phyloP scores from a whole-genome alignment of 1,140 invertebrate genomes.

The Drosophila sechellia region DNA sequence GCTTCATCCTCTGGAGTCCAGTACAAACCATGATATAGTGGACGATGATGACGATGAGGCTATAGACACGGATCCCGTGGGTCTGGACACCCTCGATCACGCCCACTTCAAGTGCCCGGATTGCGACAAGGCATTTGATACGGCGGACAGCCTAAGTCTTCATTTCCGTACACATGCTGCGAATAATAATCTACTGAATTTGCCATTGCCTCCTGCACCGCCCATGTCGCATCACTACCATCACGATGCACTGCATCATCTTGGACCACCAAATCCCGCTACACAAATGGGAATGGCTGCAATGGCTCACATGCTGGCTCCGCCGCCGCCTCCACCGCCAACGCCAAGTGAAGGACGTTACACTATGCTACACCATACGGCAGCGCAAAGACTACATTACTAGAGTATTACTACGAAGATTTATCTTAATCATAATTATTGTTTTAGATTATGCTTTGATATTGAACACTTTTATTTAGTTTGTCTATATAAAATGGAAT shows the following conservation, averaged over 20 bases:
- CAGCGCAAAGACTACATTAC: slow-evolving; percentile 65
- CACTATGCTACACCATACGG: slow-evolving; percentile 69
- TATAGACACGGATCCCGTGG: slow-evolving; percentile 76
- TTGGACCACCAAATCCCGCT: slow-evolving; percentile 67
- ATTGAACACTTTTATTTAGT: slow-evolving; percentile 71
- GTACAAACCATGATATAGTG: slow-evolving; percentile 65
- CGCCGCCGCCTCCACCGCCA: slow-evolving; percentile 72
- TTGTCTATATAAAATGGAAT: slow-evolving; percentile 72
- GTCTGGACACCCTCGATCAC: slow-evolving; percentile 59
- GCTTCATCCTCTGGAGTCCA: slow-evolving; percentile 66
- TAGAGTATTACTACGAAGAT: slow-evolving; percentile 22
- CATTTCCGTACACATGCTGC: slow-evolving; percentile 77
- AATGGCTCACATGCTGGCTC: slow-evolving; percentile 76
- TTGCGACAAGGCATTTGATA: slow-evolving; percentile 80
- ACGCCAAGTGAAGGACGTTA: slow-evolving; percentile 71
- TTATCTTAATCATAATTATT: too few relatives aligned
- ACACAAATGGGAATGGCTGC: slow-evolving; percentile 77
- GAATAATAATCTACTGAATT: slow-evolving; percentile 66
- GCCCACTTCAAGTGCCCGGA: slow-evolving; percentile 81
- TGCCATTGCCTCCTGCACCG: slow-evolving; percentile 64
- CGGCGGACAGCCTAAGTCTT: slow-evolving; percentile 71
- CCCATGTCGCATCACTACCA: slow-evolving; percentile 71
- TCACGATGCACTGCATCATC: slow-evolving; percentile 63
- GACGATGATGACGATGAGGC: slow-evolving; percentile 75
- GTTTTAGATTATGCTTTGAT: slow-evolving; percentile 15